A percentile compares a stretch with the other conserved stretches of the same genome.
Conservation (phyloP, 2,113 vertebrate species). For the Lycaon pictus region DNA sequence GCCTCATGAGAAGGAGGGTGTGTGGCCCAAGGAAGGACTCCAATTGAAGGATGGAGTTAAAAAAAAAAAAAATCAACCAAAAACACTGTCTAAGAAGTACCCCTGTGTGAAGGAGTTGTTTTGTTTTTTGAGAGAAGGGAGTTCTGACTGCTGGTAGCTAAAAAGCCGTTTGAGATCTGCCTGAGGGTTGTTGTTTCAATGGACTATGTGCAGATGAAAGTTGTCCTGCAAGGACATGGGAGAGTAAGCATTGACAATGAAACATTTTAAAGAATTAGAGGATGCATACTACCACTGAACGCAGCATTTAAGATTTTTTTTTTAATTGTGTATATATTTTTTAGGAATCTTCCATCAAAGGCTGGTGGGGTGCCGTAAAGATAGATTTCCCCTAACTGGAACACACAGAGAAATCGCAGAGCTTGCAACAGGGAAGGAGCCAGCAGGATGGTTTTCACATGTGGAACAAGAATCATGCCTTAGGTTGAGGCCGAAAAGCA, state of each 20-base stretch:
- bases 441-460: slow-evolving; percentile 6
- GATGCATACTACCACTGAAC: background rate
- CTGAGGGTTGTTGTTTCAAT: slow-evolving; percentile 32
- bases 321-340: background rate
- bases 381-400: background rate
- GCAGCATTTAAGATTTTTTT: background rate
- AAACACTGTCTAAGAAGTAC: background rate
- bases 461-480: background rate
- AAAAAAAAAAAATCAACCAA: background rate
- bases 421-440: background rate
- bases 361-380: background rate
- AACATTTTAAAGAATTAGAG: background rate
- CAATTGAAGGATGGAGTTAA: background rate
- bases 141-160: background rate
- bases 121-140: slow-evolving; percentile 16
- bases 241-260: background rate
- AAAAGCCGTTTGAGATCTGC: slow-evolving; percentile 20
- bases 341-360: background rate
- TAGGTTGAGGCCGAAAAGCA: background rate
- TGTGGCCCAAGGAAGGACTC: background rate
- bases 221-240: background rate
- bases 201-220: background rate
- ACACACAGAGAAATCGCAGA: background rate
- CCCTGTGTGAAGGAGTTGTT: background rate
- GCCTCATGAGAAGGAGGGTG: background rate